phyloP scores from a whole-genome alignment of 2,888 invertebrate species.

The Lasioglossum vierecki region DNA sequence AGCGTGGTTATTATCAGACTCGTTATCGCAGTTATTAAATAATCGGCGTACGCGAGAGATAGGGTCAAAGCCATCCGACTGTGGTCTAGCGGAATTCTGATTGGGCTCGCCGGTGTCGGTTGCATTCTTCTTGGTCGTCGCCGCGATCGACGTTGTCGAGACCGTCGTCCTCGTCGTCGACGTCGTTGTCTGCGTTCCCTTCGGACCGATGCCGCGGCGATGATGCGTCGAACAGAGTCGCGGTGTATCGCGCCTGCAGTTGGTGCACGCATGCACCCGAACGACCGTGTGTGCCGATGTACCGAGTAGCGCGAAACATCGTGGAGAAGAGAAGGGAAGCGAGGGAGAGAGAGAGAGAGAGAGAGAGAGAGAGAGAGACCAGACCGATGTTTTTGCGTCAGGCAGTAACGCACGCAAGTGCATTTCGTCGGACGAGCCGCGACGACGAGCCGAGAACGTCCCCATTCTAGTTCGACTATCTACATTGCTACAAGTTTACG shows the following conservation, averaged over 20 bases:
- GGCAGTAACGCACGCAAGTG: constrained; percentile 76
- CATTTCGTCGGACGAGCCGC: constrained; percentile 76
- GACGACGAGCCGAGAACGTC: constrained; percentile 70
- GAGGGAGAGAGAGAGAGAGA: neutral
- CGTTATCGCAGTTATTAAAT: constrained; percentile 36
- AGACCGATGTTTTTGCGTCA: constrained; percentile 76
- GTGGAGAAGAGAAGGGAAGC: constrained; percentile 40
- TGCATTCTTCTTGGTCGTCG: constrained; percentile 1
- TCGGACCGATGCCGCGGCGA: constrained; percentile 18
- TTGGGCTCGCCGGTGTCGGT: neutral
- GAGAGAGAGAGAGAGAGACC: neutral
- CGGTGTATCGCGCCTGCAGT: constrained; percentile 34
- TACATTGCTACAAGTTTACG: constrained; percentile 81
- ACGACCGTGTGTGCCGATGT: constrained; percentile 6
- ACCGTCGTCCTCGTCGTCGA: neutral
- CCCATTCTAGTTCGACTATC: constrained; percentile 81
- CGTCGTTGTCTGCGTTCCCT: neutral
- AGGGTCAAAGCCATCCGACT: constrained; percentile 12
- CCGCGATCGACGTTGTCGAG: neutral
- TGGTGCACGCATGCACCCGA: constrained; percentile 4
- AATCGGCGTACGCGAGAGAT: constrained; percentile 11
- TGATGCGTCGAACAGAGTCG: constrained; percentile 4
- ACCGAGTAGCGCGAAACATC: constrained; percentile 43
- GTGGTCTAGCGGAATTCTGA: constrained; percentile 5
- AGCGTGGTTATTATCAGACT: constrained; percentile 16